Evolutionary conservation across 2,113 vertebrate species (phyloP), one percentile per base, ranked within the genome.

Genomic region (Alligator sinensis): DNA sequence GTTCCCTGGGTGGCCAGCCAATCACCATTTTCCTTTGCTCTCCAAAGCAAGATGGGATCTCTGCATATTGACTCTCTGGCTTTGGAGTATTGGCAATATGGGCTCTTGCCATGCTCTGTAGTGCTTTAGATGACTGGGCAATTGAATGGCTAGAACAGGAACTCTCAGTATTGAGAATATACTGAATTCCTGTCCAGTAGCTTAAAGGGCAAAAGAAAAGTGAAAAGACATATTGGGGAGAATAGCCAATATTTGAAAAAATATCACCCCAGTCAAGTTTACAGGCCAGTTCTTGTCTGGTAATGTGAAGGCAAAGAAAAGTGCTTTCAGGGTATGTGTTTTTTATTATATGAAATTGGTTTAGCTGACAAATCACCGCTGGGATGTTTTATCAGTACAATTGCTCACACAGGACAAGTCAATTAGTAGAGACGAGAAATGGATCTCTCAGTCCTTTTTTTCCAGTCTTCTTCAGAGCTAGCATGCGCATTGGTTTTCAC

Each of bases 191-290:
- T 47, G 47, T 19, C 2, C 9, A 1, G 86, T 57, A 92, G 62
- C 59, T 78, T 81, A 34, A 0, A 2, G 6, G 77, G 88, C 4
- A 10, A 38, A 84, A 66, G 59, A 77, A 34, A 84, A n/a, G 57
- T 78, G 83, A 86, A 72, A 60, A 82, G 70, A 59, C 24, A 59
- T 12, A 0, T 2, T 18, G 70, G 80, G 62, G 25, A 60, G 58
- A 86, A 74, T 47, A 74, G 11, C 0, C 0, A 15, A 79, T 77
- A 7, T 75, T 61, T 1, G 3, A 82, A 55, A 80, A 60, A 57
- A 64, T 47, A 27, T 93, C 92, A 78, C 66, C 60, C 77, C 27
- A 13, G 30, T 47, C 60, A n/a, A 2, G 25, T 89, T 30, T 92
- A 25, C 38, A 47, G 21, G 86, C 38, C 10, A 72, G 5, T 1